Conservation (phyloP, 2,797 vertebrate species). For the Cottoperca gobio region DNA sequence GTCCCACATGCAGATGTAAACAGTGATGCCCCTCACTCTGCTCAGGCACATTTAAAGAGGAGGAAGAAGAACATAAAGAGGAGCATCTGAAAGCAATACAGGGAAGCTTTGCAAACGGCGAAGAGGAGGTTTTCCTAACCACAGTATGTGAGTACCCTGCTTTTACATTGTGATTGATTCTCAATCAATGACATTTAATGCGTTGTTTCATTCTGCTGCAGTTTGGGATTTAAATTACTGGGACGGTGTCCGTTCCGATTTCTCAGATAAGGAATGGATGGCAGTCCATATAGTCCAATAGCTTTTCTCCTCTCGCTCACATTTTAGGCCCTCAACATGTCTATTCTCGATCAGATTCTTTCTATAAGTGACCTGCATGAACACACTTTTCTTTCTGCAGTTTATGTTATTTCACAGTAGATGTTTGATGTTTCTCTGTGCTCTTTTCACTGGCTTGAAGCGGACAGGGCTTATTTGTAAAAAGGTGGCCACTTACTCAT, state of each 20-base stretch:
- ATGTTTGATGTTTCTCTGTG: neutral
- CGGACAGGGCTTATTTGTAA: neutral
- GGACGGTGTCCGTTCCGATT: conserved; percentile 20
- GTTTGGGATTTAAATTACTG: conserved; percentile 25
- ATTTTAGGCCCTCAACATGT: neutral
- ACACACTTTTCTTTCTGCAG: neutral
- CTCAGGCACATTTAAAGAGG: conserved; percentile 40
- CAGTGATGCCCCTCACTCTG: conserved; percentile 42
- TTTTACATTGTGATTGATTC: neutral
- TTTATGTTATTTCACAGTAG: neutral
- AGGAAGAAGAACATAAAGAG: conserved; percentile 1
- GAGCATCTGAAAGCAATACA: conserved; percentile 11
- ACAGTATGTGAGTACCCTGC: conserved; percentile 54
- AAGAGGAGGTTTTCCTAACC: conserved; percentile 27
- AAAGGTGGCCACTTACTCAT: neutral
- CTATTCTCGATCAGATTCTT: neutral
- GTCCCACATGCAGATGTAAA: conserved; percentile 59
- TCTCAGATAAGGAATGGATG: conserved; percentile 1
- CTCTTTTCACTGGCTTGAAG: neutral
- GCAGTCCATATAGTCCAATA: conserved; percentile 16
- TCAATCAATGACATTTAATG: conserved; percentile 12
- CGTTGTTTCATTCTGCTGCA: conserved; percentile 6
- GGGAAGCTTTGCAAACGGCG: conserved; percentile 5
- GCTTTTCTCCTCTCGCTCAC: neutral
- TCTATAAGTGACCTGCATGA: neutral